Percentiles rank a stretch among this genome's conserved stretches.
These are phyloP conservation scores for Irena cyanogastra DNA, from an alignment of 2,113 vertebrate genomes.

Conservation along the genomic window DNA sequence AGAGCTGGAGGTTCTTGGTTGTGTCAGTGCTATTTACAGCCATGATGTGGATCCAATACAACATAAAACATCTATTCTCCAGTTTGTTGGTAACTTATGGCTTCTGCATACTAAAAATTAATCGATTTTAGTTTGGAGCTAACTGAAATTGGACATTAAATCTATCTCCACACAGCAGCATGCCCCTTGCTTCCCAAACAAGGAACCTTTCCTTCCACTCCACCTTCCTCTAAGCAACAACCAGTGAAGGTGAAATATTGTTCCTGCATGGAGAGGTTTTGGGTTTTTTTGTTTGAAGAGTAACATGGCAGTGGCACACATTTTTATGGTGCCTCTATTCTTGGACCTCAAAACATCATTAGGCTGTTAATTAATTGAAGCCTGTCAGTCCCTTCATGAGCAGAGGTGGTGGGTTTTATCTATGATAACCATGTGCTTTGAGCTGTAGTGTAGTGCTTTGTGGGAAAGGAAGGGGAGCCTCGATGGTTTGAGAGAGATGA, in stretches of 20 bases:
- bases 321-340: not conserved
- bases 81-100: not conserved
- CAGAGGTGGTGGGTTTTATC: not conserved
- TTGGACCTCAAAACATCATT: not conserved
- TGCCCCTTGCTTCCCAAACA: not conserved
- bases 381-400: not conserved
- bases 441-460: not conserved
- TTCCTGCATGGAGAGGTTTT: not conserved
- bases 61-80: accelerated
- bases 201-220: not conserved
- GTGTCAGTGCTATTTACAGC: not conserved
- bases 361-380: not conserved
- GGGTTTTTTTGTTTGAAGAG: not conserved
- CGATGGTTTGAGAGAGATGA: not conserved
- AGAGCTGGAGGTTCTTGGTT: not conserved
- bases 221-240: not conserved
- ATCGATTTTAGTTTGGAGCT: not conserved
- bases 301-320: not conserved
- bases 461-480: not conserved
- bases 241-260: not conserved
- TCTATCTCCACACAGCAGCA: not conserved
- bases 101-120: not conserved
- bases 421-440: not conserved
- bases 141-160: not conserved
- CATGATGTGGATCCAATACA: accelerated